Evolutionary conservation across 2,888 invertebrate genomes (phyloP), one percentile per base, ranked within the genome.

Genomic region (Luperina testacea): DNA sequence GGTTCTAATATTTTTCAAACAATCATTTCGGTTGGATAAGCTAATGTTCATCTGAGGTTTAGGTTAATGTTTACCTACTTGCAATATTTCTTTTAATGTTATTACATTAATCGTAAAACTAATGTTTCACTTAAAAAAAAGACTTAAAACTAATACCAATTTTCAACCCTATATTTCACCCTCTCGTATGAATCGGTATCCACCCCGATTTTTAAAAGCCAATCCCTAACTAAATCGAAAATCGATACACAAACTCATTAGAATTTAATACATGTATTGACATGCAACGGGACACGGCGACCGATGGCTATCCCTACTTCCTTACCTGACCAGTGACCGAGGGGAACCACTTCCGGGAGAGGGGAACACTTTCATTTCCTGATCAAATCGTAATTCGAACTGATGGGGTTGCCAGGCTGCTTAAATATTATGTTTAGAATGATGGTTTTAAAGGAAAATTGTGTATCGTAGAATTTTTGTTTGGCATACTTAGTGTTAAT

Each of bases 311-410:
- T 92, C 93, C 91, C 88, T 91, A 82, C 91, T 90, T 72, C 61
- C 80, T 45, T 68, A 48, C 68, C 80, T 92, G 90, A 85, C 91
- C 91, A 91, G 78, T 77, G 75, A 72, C 82, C 79, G 83, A 83
- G 93, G 92, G 93, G 91, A 88, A 81, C 81, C 86, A 89, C 91
- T 94, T 95, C 95, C 95, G 95, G 90, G 79, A 67, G 87, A 90
- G 92, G 93, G 92, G 91, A 87, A 86, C 83, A 83, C 88, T 89
- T 90, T 89, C 87, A 91, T 92, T 90, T 90, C 91, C 91, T 91
- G 92, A 90, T 91, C 90, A 90, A 89, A 89, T 89, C 89, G 89
- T 84, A 90, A 85, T 88, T 90, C 86, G 89, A 88, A 88, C 65
- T 57, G 67, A 77, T 75, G 77, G 78, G 81, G 82, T 80, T 75